Base-by-base conservation (phyloP, 2,888 invertebrate genomes). In the Sepioteuthis lessoniana region DNA sequence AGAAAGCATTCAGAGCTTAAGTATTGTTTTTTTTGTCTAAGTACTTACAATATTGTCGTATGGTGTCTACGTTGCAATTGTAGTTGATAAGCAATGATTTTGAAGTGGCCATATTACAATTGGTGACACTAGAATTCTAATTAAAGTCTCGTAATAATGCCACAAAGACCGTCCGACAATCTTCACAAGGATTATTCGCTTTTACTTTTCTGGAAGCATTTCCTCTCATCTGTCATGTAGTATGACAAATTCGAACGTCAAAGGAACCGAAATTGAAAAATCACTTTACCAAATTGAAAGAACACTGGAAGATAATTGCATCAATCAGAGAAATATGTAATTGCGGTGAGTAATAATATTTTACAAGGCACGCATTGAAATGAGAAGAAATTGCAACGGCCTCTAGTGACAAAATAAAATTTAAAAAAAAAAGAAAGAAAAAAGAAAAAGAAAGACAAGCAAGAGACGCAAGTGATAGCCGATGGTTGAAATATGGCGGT, bases 201-300 rank as follows among this genome's bases (percentile, higher is more conserved):
- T 76, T 76, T 76, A 76, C 76, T n/a, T 76, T 76, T 76, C 76
- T 76, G 76, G n/a, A 76, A 76, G n/a, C n/a, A 76, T 76, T 76
- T 76, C 76, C 76, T 76, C 76, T 76, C 76, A 76, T 76, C 76
- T 76, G 76, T 76, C 76, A 76, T n/a, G 76, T 19, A n/a, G n/a
- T 76, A 76, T 76, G 76, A 76, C 76, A 76, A n/a, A 76, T 76
- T n/a, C 76, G 76, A 76, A 19, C 76, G 76, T 76, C 76, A 76
- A 76, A 76, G 76, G 76, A 76, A 16, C n/a, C 76, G 76, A 76
- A 76, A 76, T 76, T 76, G 76, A 76, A 76, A 76, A 76, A 76
- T 76, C 76, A 76, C 76, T 76, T 76, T 76, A 76, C n/a, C 76
- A 76, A 76, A 76, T 76, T 76, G 76, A 76, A 76, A 76, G 76